Percentiles rank a stretch among this genome's conserved stretches.
Conservation (phyloP, 2,113 vertebrate genomes). For the Cheilinus undulatus region DNA sequence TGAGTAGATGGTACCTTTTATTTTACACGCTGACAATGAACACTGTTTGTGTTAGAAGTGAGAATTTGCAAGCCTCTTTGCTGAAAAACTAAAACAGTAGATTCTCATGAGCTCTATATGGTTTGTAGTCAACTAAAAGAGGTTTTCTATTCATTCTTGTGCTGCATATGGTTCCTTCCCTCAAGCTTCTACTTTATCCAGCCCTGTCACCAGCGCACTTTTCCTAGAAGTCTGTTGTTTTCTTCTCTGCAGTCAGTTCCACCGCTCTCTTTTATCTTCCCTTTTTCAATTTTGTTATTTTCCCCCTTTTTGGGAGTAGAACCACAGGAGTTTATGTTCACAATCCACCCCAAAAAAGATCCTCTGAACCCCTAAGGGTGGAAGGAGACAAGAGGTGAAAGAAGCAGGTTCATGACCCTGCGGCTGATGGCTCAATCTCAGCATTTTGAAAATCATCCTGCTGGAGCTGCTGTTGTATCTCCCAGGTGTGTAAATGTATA, state of each 20-base stretch:
- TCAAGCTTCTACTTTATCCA: constrained; percentile 29
- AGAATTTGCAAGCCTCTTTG: not conserved
- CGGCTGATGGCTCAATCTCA: not conserved
- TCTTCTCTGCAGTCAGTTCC: constrained; percentile 29
- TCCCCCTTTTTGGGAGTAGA: constrained; percentile 23
- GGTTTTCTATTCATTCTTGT: constrained; percentile 8
- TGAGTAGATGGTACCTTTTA: not conserved
- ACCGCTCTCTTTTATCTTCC: constrained; percentile 26
- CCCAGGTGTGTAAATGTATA: constrained; percentile 8
- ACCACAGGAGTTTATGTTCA: constrained; percentile 38
- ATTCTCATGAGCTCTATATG: not conserved
- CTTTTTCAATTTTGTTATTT: constrained; percentile 36
- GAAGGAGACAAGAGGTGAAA: constrained; percentile 10
- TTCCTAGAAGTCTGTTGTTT: constrained; percentile 62
- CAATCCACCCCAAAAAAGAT: constrained; percentile 22
- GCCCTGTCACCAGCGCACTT: not conserved
- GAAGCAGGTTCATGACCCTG: constrained; percentile 14
- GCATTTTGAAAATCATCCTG: not conserved
- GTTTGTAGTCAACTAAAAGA: not conserved
- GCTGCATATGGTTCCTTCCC: constrained; percentile 30
- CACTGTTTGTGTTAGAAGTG: not conserved
- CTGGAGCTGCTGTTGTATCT: not conserved
- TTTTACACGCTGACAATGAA: no score
- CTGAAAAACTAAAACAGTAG: not conserved
- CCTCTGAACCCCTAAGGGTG: not conserved